phyloP scores from a whole-genome alignment of 2,113 vertebrate genomes.

The Zosterops hypoxanthus region DNA sequence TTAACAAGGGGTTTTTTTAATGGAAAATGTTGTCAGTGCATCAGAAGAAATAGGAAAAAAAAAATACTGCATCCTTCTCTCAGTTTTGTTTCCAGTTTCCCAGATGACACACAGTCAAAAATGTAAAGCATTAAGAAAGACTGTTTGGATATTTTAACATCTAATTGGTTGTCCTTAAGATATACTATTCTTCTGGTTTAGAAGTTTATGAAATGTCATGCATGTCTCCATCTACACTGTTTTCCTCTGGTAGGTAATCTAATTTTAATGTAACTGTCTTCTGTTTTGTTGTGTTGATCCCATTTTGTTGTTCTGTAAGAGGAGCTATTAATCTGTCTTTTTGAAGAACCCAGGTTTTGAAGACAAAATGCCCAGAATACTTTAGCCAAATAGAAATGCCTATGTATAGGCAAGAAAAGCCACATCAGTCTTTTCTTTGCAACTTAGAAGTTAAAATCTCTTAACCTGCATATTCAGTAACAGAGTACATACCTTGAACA shows the following conservation, averaged over 20 bases:
- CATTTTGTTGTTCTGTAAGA: neutral
- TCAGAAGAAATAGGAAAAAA: neutral
- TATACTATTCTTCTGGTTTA: neutral
- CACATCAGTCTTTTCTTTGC: neutral
- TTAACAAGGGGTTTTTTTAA: neutral
- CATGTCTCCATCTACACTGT: neutral
- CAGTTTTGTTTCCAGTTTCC: neutral
- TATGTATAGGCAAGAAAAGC: neutral
- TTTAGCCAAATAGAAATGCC: neutral
- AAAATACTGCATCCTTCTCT: neutral
- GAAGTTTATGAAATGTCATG: conserved; percentile 30
- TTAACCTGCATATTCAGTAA: conserved; percentile 19
- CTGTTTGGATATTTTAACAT: neutral
- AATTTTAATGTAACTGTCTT: neutral
- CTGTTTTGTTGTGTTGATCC: neutral
- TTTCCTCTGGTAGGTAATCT: neutral
- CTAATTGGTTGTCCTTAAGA: neutral
- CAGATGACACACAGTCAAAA: neutral
- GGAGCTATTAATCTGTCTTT: neutral
- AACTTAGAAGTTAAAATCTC: conserved; percentile 1
- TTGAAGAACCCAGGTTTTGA: neutral
- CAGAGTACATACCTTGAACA: neutral
- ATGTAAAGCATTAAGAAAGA: neutral
- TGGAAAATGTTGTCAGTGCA: neutral
- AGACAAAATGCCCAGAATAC: neutral